A percentile compares a stretch with the other conserved stretches of the same genome.
These are phyloP conservation scores for Torymus texanus DNA, from an alignment of 2,888 invertebrate genomes.

Conservation along the genomic window DNA sequence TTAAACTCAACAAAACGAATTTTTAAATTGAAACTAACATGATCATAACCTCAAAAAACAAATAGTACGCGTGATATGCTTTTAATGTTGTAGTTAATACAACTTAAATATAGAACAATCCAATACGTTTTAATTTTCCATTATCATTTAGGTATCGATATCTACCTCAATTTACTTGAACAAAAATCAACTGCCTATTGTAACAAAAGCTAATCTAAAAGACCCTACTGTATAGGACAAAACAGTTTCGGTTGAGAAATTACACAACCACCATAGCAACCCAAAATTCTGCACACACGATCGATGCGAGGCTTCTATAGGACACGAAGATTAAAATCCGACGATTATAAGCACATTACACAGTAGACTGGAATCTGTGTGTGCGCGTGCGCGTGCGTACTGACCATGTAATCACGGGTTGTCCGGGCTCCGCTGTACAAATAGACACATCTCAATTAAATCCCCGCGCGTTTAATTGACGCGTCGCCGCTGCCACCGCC, in stretches of 20 bases:
- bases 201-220: too few species aligned
- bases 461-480: slow-evolving; percentile 67
- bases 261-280: slow-evolving; percentile 24
- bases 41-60: too few species aligned
- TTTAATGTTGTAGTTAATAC: too few species aligned
- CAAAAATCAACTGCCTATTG: too few species aligned
- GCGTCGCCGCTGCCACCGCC: slow-evolving; percentile 43
- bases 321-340: slow-evolving; percentile 60
- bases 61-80: too few species aligned
- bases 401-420: slow-evolving; percentile 60
- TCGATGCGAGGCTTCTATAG: slow-evolving; percentile 20
- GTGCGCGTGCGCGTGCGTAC: background rate
- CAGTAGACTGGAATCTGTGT: slow-evolving; percentile 23
- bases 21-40: too few species aligned
- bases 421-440: slow-evolving; percentile 54
- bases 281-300: background rate
- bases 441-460: slow-evolving; percentile 73
- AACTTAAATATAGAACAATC: too few species aligned
- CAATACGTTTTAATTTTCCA: too few species aligned
- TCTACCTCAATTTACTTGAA: too few species aligned
- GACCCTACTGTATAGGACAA: background rate
- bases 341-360: slow-evolving; percentile 65
- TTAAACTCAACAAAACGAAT: too few species aligned
- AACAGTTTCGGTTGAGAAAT: slow-evolving; percentile 15
- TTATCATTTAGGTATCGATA: too few species aligned